Percentiles rank a stretch among this genome's conserved stretches.
phyloP scores from a whole-genome alignment of 2,797 vertebrate species.

The Spondyliosoma cantharus region DNA sequence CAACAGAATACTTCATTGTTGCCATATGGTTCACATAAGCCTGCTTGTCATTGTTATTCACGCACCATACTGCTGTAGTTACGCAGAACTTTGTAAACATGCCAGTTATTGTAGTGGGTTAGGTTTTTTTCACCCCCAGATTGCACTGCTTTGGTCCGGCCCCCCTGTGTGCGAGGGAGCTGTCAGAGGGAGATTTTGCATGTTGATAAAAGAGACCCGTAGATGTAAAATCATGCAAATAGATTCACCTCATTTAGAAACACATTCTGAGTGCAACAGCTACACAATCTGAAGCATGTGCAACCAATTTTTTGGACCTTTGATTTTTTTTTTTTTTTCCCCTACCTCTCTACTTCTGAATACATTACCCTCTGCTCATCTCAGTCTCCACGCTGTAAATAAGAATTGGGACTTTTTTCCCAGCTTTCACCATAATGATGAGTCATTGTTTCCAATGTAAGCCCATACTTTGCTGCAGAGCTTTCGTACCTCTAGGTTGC shows the following conservation, averaged over 20 bases:
- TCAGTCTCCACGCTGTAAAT: constrained; percentile 10
- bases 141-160: constrained; percentile 32
- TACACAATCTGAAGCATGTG: constrained; percentile 1
- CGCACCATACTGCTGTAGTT: constrained; percentile 42
- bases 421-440: constrained; percentile 32
- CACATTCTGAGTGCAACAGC: not conserved
- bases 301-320: not conserved
- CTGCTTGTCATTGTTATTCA: constrained; percentile 57
- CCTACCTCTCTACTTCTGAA: not conserved
- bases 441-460: constrained; percentile 48
- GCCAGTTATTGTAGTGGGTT: constrained; percentile 42
- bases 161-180: constrained; percentile 24
- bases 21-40: constrained; percentile 65
- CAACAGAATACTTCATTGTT: constrained; percentile 27
- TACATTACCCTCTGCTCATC: constrained; percentile 14
- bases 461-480: constrained; percentile 32
- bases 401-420: not conserved
- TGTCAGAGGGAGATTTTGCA: constrained; percentile 15
- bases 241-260: constrained; percentile 28
- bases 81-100: constrained; percentile 49
- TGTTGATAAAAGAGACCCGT: constrained; percentile 37
- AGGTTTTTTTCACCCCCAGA: constrained; percentile 21
- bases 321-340: not conserved
- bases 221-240: constrained; percentile 45
- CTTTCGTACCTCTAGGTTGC: constrained; percentile 35